Evolutionary conservation across 2,113 vertebrate genomes (phyloP), one percentile per base, ranked within the genome.

Genomic region (Callocephalon fimbriatum): DNA sequence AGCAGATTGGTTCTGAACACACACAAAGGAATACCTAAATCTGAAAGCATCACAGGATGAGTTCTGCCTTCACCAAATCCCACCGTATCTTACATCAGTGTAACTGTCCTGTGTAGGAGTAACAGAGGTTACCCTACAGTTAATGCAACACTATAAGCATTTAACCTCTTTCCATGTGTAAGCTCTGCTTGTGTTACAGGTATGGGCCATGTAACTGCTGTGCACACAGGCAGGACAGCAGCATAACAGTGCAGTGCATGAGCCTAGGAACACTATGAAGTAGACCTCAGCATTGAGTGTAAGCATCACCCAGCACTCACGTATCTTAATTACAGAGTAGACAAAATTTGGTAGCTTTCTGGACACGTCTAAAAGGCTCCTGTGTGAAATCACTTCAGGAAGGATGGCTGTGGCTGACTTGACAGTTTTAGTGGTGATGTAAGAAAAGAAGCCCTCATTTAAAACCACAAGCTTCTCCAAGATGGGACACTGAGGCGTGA

Each of bases 341-440:
- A 35, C 81, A 66, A 90, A 82, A 63, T 32, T 17, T 50, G 22
- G 47, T 47, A 2, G 0, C 17, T 75, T 51, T 73, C 45, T 82
- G 74, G 26, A 59, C 15, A 16, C 0, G 18, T 17, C 87, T 85
- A 44, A 65, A 86, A 86, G 71, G 12, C 66, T 75, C n/a, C 38
- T 44, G 23, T 22, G 44, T 32, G 56, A 27, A 72, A 88, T n/a
- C 58, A 21, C 53, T 92, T 72, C 7, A 61, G 62, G 51, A 26
- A 90, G 40, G n/a, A 93, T 7, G n/a, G 92, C 90, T 88, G 95
- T 7, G n/a, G 92, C 90, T 88, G 95, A 94, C 54, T 91, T 10
- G 79, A 37, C 86, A 61, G 72, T 91, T 95, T 89, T n/a, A 80
- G 54, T 38, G 76, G 61, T 81, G 90, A 89, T 65, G 53, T 44